Conservation (phyloP, 2,797 vertebrate genomes). For the Phrynocephalus guinanensis region DNA sequence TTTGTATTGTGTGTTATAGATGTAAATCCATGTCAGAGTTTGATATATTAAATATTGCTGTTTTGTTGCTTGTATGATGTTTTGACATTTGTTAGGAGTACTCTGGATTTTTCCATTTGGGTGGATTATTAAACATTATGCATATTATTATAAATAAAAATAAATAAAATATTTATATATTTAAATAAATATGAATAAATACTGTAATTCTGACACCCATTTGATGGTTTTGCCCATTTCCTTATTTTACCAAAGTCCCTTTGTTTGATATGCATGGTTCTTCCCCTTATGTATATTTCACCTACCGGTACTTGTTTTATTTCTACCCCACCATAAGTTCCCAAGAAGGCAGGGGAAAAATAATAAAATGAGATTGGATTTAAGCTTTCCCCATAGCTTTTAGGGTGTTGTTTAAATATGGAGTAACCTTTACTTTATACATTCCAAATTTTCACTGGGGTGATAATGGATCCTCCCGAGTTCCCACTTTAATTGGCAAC, state of each 20-base stretch:
- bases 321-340: not conserved
- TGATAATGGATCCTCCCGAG: not conserved
- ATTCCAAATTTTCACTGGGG: not conserved
- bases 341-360: not conserved
- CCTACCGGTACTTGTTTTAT: not conserved
- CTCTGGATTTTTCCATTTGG: not conserved
- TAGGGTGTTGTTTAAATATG: not conserved
- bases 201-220: conserved; percentile 11
- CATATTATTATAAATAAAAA: not conserved
- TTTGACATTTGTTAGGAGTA: not conserved
- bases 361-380: not conserved
- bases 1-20: not conserved
- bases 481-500: not conserved
- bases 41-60: conserved; percentile 3
- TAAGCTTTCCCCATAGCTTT: not conserved
- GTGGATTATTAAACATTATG: not conserved
- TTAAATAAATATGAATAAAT: not conserved
- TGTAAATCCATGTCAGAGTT: not conserved
- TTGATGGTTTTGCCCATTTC: not conserved
- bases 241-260: not conserved
- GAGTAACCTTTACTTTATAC: no score
- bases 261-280: not conserved
- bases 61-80: not conserved
- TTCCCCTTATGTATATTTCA: not conserved
- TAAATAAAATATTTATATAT: conserved; percentile 6